Base-by-base conservation (phyloP, 2,113 vertebrate species). In the Centrocercus urophasianus region DNA sequence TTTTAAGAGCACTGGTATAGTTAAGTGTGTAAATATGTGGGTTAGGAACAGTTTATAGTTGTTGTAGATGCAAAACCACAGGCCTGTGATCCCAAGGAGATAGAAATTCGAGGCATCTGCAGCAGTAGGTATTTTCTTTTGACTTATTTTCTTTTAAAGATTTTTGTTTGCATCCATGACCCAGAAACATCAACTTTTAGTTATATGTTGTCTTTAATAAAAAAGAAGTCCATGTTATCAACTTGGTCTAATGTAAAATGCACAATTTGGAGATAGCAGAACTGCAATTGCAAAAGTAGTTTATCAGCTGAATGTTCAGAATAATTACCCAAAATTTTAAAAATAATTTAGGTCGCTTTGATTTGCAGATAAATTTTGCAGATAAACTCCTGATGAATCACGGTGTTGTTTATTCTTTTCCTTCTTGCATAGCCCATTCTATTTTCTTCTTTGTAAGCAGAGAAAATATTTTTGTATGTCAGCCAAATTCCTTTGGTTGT, bases 21-120 rank as follows among this genome's bases (percentile, higher is more conserved):
- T 60, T 90, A 7, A 28, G 24, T 34, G 10, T 56, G 19, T 60
- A 48, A 71, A 72, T 83, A 78, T 52, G 28, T 16, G 61, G 76
- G 60, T 50, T 89, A 52, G 71, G 36, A 66, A 54, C 7, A 22
- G 42, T 32, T 96, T 85, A 24, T 93, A 99, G 98, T 97, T 96
- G 89, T 96, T 96, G 89, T 94, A 42, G 97, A 96, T 75, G 25
- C 88, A 93, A 88, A 69, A n/a, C 92, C 97, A 86, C 48, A 93
- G 3, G 19, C 21, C 40, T 98, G 98, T 87, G 94, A 94, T 79
- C 96, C 97, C 10, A 96, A 93, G 13, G 97, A 97, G 93, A 93
- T 32, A 65, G 96, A 97, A 93, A 56, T 72, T 61, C 95, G 88
- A 84, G 97, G 97, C 5, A 1, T 80, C 6, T 99, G 98, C 96